Base-by-base conservation (phyloP, 1,140 invertebrate genomes). In the Ostrea edulis region DNA sequence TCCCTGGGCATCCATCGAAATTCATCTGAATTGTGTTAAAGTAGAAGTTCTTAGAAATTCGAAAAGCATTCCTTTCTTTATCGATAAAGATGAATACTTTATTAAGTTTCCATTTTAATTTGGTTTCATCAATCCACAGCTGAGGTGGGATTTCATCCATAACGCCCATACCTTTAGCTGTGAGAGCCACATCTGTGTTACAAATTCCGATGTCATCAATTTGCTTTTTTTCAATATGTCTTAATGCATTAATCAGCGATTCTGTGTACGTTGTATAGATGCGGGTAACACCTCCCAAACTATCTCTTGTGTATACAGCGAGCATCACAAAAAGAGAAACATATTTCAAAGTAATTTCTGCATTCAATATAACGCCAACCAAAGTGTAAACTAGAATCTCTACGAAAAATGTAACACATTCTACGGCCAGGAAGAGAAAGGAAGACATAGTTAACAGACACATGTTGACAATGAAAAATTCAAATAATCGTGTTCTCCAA, bases 281-380 rank as follows among this genome's bases (percentile, higher is more conserved):
- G 8, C 87, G 87, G 58, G 90, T 88, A 12, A 94, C 90, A 52
- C 90, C 86, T 20, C 89, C 88, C 84, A 92, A 92, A 58, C 88
- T 87, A 52, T 92, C 89, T 25, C 90, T 86, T 29, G 89, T 88
- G 88, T 94, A 93, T 17, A 93, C 58, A 29, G 91, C 35, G 22
- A 93, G 82, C 77, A 94, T 85, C 17, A 92, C 89, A 0, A 92
- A 25, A 35, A 94, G 89, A 11, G 91, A 89, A 2, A 93, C 52
- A 83, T 93, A 93, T 62, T 91, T 90, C 53, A 94, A 82, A 0
- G 89, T 88, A 0, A 86, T 51, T 8, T 90, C 89, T 8, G 93
- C 92, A 84, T 94, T 93, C 14, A 93, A 91, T 84, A 94, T 92
- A 12, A 93, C 87, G 20, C 93, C 93, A 85, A 94, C 93, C 25